Evolutionary conservation across 64 coral and sea anemone species (phyloP).

Genomic region (Catalaphyllia jardinei): DNA sequence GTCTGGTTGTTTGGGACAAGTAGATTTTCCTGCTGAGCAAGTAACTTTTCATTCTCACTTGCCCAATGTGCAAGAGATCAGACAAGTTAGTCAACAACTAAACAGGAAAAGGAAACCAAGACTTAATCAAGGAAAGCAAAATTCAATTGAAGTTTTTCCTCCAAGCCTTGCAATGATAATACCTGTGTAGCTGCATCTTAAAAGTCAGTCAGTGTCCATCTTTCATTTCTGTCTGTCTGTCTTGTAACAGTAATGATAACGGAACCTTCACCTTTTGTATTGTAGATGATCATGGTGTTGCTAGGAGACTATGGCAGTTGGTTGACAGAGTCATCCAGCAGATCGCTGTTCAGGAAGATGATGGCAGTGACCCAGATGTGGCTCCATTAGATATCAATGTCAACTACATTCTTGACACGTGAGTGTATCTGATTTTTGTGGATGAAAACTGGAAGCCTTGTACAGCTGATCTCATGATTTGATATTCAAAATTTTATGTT

Average conservation of each 20-base stretch:
- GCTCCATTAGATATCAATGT: conserved; percentile 96
- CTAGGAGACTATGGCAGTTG: conserved; percentile 88
- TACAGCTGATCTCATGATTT: not conserved
- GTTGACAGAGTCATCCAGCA: conserved; percentile 96
- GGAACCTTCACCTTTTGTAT: conserved; percentile 9
- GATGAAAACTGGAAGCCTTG: not conserved
- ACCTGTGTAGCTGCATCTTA: too few relatives aligned
- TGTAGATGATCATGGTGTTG: conserved; percentile 82
- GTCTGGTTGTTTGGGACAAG: too few relatives aligned
- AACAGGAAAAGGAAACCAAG: too few relatives aligned
- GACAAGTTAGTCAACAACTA: too few relatives aligned
- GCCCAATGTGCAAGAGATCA: too few relatives aligned
- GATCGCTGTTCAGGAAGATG: conserved; percentile 85
- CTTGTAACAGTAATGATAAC: not conserved
- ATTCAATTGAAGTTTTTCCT: too few relatives aligned
- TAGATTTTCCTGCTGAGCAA: too few relatives aligned
- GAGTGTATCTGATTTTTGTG: conserved; percentile 3
- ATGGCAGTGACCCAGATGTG: conserved; percentile 93
- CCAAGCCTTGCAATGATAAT: too few relatives aligned
- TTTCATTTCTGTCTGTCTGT: too few relatives aligned
- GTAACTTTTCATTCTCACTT: too few relatives aligned
- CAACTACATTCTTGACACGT: conserved; percentile 93
- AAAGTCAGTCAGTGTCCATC: too few relatives aligned
- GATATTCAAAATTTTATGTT: conserved; percentile 45
- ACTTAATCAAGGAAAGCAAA: too few relatives aligned